Evolutionary conservation across 2,797 vertebrate species (phyloP).

Genomic region (Gymnodraco acuticeps): DNA sequence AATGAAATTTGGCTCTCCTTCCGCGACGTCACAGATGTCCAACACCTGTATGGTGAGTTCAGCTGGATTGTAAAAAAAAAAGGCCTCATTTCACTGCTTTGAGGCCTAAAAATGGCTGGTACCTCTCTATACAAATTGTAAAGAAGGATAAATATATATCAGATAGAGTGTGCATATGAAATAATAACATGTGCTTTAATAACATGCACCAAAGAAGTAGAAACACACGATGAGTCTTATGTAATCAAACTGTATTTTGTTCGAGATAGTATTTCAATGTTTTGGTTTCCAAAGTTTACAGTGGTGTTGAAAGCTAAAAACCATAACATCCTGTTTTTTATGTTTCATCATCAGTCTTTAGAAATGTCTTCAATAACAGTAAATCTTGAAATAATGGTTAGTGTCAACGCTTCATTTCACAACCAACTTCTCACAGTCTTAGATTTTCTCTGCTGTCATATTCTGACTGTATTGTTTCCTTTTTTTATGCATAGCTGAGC

Average conservation of each 20-base stretch:
- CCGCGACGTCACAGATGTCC: constrained; percentile 88
- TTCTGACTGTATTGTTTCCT: background rate
- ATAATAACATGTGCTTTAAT: background rate
- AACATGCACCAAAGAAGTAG: background rate
- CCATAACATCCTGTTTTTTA: constrained; percentile 16
- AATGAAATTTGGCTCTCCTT: constrained; percentile 86
- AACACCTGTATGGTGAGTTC: constrained; percentile 88
- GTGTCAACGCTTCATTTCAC: background rate
- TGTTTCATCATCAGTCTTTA: background rate
- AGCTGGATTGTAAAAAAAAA: background rate
- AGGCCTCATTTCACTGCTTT: background rate
- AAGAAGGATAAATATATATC: no score
- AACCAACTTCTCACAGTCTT: background rate
- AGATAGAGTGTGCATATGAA: background rate
- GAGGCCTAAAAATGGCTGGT: background rate
- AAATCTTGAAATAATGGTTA: background rate
- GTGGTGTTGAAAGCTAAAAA: background rate
- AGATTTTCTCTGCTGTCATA: background rate
- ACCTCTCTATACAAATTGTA: background rate
- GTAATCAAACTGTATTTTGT: background rate
- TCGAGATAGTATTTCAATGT: no score
- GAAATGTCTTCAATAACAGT: background rate
- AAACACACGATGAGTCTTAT: background rate
- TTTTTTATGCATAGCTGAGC: background rate
- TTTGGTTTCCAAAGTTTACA: background rate